Conservation (phyloP, 2,797 vertebrate species). For the Morelia viridis region DNA sequence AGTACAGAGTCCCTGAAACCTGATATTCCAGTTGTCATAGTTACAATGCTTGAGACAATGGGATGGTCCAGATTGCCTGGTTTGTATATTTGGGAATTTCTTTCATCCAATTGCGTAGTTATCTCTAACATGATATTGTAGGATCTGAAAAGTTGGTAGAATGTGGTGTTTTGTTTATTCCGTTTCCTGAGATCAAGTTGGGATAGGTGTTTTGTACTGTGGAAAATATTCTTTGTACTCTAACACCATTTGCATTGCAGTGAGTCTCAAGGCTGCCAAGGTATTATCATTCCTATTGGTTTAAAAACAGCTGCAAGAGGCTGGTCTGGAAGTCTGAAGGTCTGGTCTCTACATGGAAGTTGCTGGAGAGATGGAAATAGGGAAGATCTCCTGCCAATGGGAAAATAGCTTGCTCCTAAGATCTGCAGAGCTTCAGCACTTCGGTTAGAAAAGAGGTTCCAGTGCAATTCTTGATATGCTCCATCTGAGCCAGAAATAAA, state of each 20-base stretch:
- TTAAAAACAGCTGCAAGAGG: not conserved
- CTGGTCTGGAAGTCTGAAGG: not conserved
- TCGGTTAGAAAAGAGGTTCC: not conserved
- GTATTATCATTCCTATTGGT: not conserved
- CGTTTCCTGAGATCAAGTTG: not conserved
- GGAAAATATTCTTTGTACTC: not conserved
- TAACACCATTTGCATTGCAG: not conserved
- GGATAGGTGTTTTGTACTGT: not conserved
- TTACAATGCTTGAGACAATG: not conserved
- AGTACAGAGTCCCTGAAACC: not conserved
- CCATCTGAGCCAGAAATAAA: not conserved
- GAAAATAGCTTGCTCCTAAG: not conserved
- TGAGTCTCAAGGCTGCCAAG: not conserved
- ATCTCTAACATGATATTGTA: not conserved
- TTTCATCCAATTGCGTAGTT: not conserved
- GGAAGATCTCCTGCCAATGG: not conserved
- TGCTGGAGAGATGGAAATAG: not conserved
- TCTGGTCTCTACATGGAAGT: not conserved
- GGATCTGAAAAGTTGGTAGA: not conserved
- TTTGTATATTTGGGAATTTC: not conserved
- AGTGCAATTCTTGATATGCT: not conserved
- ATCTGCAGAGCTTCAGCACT: not conserved
- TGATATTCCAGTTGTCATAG: not conserved
- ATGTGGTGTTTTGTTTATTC: not conserved
- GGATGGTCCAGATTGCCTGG: not conserved